Base-by-base conservation (phyloP, 1,140 invertebrate species). In the Tetraneura akinire region DNA sequence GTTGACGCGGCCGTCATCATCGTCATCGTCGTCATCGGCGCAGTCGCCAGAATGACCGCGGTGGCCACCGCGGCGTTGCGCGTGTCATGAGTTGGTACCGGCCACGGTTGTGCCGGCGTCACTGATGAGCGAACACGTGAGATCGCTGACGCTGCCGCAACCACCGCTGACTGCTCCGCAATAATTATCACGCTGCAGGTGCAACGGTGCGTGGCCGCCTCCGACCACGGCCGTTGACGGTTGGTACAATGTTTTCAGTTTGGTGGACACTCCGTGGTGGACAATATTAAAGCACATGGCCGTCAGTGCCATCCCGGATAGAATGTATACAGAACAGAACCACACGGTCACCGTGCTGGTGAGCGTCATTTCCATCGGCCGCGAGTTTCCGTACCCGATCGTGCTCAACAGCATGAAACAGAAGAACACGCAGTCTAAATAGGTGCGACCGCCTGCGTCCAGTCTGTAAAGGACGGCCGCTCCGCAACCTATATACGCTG, bases 201-300 rank as follows among this genome's bases (percentile, higher is more conserved):
- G n/a, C n/a, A n/a, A n/a, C 53, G 26, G n/a, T 62, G 26, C 32
- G 80, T n/a, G 8, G 21, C 23, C 53, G 18, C 10, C 29, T 6
- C 9, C 32, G 60, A 11, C 21, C 53, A 29, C 9, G 18, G 73
- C 53, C 1, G 51, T 11, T 5, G 73, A 18, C 9, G 51, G 74
- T 37, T 21, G 11, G 55, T 81, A 78, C 18, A 81, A 62, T 14
- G 49, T 76, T 37, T 89, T 88, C 11, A 82, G 80, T 70, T 85
- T 80, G 23, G 82, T 73, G 74, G 84, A 84, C 26, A 80, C 80
- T 29, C 78, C 49, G 66, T 86, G 96, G 86, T 99, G 96, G 76
- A 98, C 92, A 47, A 99, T 92, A 85, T 97, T 97, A 87, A 98
- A 98, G 83, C 96, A 98, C 95, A 98, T 98, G 42, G 96, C 95